Base-by-base conservation (phyloP, 1,140 invertebrate species). In the Dryas iulia region DNA sequence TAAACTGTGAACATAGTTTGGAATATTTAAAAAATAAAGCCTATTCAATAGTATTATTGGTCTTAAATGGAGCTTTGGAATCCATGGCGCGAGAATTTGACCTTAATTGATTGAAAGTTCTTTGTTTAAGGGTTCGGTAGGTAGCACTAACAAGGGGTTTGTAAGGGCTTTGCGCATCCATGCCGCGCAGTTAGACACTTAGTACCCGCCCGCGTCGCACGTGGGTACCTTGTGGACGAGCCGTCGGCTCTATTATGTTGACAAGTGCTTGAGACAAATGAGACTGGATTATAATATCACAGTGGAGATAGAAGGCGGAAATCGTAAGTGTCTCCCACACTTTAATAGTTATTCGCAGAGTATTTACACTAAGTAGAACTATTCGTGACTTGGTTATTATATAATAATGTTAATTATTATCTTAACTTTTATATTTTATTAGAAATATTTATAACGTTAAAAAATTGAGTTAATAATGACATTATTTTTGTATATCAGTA, bases 31-130 rank as follows among this genome's bases (percentile, higher is more conserved):
- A 79, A 78, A 81, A 71, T 82, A 70, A 72, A 73, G 72, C 76
- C 73, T 71, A 82, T 73, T 70, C 62, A 47, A 59, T 60, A 26
- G 11, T 30, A 58, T 59, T 24, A 30, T 66, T 60, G 25, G 54
- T 59, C 33, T 26, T 53, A 59, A 54, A 35, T 54, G 31, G 31
- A 59, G 23, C 60, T 73, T 54, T 66, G 66, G 30, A 56, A 56
- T 39, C 39, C 25, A 8, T 31, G 39, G 21, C 30, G 69, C 59
- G 57, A 64, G 39, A 74, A 64, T 79, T 66, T 79, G 78, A 71
- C 71, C 75, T 74, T 77, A 83, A 87, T 88, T 85, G 82, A 88
- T 89, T 83, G 71, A 65, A 77, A 79, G 79, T 87, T 82, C 88
- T 89, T 90, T 90, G 87, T 88, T 83, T 84, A 77, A 76, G 77